Evolutionary conservation across 2,888 invertebrate genomes (phyloP).

Genomic region (Dioctria linearis): DNA sequence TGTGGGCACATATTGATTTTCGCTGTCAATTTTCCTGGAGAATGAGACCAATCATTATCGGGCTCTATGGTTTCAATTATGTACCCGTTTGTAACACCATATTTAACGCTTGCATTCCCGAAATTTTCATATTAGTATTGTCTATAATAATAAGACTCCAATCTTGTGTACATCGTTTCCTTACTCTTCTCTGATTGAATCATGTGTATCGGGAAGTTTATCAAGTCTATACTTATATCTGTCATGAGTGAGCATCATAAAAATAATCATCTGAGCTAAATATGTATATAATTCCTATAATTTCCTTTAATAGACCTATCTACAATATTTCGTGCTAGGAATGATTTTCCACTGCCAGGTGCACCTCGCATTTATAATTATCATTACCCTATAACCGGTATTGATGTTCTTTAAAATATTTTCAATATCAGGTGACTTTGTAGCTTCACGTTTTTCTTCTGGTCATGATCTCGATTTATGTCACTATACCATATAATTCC

Average conservation of each 20-base stretch:
- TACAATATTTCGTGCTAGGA: constrained; percentile 73
- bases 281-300: constrained; percentile 73
- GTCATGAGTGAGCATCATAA: constrained; percentile 70
- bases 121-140: constrained; percentile 86
- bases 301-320: constrained; percentile 62
- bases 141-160: constrained; percentile 88
- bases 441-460: constrained; percentile 31
- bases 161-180: constrained; percentile 74
- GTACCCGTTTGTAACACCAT: no score
- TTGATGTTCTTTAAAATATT: constrained; percentile 66
- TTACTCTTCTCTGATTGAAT: constrained; percentile 79
- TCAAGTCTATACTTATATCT: constrained; percentile 74
- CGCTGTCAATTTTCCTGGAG: no score
- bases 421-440: constrained; percentile 38
- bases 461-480: no score
- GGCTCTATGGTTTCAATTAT: no score
- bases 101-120: no score
- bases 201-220: constrained; percentile 79
- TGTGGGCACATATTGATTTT: no score
- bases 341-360: constrained; percentile 88
- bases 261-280: constrained; percentile 83
- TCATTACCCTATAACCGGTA: constrained; percentile 76
- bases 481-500: constrained; percentile 6
- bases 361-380: constrained; percentile 87
- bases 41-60: no score